A percentile compares a stretch with the other conserved stretches of the same genome.
Conservation (phyloP, 2,888 invertebrate genomes). For the Hypsopygia costalis region DNA sequence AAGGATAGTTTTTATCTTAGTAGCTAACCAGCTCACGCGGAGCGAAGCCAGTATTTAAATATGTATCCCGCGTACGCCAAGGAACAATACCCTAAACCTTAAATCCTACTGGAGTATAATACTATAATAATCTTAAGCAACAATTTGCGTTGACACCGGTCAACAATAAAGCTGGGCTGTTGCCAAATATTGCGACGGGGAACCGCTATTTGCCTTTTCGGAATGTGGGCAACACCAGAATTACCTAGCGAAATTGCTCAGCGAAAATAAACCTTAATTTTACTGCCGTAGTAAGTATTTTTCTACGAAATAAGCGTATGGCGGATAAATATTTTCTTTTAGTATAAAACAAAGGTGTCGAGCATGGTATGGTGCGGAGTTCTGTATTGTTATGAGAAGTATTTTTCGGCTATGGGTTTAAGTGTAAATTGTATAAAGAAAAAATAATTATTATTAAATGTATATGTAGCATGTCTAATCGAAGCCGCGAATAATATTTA, state of each 20-base stretch:
- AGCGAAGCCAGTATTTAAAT: too few relatives aligned
- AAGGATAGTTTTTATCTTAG: too few relatives aligned
- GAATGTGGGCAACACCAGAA: constrained; percentile 20
- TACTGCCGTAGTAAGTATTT: constrained; percentile 8
- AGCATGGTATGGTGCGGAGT: too few relatives aligned
- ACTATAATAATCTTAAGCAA: constrained; percentile 24
- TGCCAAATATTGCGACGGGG: constrained; percentile 21
- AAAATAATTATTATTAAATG: too few relatives aligned
- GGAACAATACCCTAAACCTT: constrained; percentile 2
- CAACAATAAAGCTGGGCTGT: constrained; percentile 29
- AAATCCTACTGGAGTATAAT: constrained; percentile 9
- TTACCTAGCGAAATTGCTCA: constrained; percentile 12
- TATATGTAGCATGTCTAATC: too few relatives aligned
- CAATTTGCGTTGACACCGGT: constrained; percentile 32
- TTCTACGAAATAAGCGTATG: not conserved
- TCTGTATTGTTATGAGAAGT: too few relatives aligned
- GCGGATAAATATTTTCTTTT: not conserved
- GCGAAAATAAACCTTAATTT: constrained; percentile 23
- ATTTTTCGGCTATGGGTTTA: too few relatives aligned
- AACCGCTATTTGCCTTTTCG: constrained; percentile 25
- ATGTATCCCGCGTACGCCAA: not conserved
- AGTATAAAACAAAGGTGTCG: not conserved
- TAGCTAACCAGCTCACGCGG: too few relatives aligned
- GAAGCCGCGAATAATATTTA: too few relatives aligned
- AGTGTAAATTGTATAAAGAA: too few relatives aligned